Base-by-base conservation (phyloP, 2,888 invertebrate genomes). In the Anagyrus pseudococci region DNA sequence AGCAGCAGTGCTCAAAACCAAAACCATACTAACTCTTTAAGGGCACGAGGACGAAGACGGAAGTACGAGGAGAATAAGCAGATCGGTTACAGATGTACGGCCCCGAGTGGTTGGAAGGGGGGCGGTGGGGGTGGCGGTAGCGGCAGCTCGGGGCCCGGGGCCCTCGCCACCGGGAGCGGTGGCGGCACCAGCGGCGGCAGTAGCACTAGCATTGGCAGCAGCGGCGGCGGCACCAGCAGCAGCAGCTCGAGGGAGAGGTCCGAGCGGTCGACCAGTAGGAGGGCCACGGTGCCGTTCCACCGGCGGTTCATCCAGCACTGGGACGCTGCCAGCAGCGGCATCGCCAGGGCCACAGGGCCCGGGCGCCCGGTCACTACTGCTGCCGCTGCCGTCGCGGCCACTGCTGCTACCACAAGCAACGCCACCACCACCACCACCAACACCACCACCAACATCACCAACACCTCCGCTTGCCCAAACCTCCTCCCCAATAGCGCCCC, bases 231-330 rank as follows among this genome's bases (percentile, higher is more conserved):
- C 22, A 20, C 4, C 22, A 46, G 46, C 46, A 46, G 8, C 6
- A 13, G 20, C 20, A 46, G 46, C 46, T 4, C 13, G 17, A 44
- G 49, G 37, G 61, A 56, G 33, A 41, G 17, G 15, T 47, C 59
- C n/a, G 49, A 44, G n/a, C 33, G 49, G 33, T 7, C 54, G 23
- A 22, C 37, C 49, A 72, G 73, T 72, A 75, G 74, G 69, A 40
- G 40, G 76, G 13, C 48, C 2, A 37, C 56, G 43, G 83, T 86
- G 78, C 86, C 86, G 75, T 87, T 87, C 83, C 87, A 87, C 81
- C 85, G 85, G 82, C 85, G 86, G 77, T 84, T 85, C 74, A 82
- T 82, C 76, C 77, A 72, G 70, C 78, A 79, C 71, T 79, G 79
- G 80, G 79, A 80, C 67, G 70, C 70, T 68, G 17, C 10, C n/a